These are phyloP conservation scores for Ametastegia equiseti DNA, from an alignment of 2,888 invertebrate species.

Conservation along the genomic window DNA sequence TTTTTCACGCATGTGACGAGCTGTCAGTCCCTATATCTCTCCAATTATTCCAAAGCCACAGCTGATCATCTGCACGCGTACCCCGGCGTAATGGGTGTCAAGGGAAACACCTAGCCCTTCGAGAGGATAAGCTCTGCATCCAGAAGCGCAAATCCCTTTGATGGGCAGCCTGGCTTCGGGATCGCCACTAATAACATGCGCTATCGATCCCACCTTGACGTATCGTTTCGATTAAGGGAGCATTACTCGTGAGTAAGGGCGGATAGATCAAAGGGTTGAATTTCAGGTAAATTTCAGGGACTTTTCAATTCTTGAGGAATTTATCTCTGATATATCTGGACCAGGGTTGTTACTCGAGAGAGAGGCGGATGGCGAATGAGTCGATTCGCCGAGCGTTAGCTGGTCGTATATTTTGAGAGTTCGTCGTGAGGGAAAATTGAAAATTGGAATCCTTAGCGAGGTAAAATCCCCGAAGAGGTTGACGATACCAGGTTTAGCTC, in stretches of 20 bases:
- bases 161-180: neutral
- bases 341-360: neutral
- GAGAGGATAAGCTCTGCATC: neutral
- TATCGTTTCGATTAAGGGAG: neutral
- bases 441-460: slow-evolving; percentile 15
- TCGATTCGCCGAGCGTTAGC: neutral
- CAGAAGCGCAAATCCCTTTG: neutral
- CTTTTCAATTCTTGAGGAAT: neutral
- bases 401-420: neutral
- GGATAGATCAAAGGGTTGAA: neutral
- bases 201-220: slow-evolving; percentile 14
- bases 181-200: neutral
- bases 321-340: neutral
- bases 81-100: neutral
- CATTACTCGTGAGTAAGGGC: neutral
- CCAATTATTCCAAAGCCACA: neutral
- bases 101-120: neutral
- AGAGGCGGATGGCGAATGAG: neutral
- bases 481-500: slow-evolving; percentile 26
- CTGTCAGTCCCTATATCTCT: neutral
- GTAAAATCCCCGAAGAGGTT: neutral
- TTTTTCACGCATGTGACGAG: neutral
- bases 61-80: neutral
- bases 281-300: neutral
- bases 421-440: slow-evolving; percentile 28